These are phyloP conservation scores for Musca domestica DNA, from an alignment of 1,140 invertebrate genomes.

Conservation along the genomic window DNA sequence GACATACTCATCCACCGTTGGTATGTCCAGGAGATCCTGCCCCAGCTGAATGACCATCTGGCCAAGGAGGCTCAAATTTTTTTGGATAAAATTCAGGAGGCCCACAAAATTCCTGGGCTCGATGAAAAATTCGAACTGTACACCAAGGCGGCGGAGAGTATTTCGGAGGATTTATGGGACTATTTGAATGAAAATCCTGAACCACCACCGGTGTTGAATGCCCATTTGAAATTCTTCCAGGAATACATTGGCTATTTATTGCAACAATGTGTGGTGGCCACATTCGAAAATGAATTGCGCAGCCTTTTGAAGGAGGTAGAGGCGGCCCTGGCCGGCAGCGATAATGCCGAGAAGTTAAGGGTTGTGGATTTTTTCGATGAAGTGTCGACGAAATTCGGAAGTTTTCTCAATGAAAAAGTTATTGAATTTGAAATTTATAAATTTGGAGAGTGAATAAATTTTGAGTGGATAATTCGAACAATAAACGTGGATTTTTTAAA, in stretches of 20 bases:
- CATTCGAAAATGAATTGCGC: neutral
- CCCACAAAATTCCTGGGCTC: no score
- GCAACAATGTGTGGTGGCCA: neutral
- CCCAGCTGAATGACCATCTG: neutral
- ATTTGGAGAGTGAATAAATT: slow-evolving; percentile 1
- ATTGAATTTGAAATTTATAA: slow-evolving; percentile 10
- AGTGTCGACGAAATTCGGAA: neutral
- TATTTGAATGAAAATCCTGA: neutral
- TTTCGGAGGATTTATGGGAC: no score
- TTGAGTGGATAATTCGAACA: no score
- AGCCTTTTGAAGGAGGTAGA: neutral
- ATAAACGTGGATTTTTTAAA: no score
- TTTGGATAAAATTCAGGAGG: neutral
- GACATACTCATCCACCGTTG: neutral
- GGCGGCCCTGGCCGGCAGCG: neutral
- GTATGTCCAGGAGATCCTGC: slow-evolving; percentile 3
- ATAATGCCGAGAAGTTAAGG: neutral
- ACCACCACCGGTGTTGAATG: neutral
- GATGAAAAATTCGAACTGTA: no score
- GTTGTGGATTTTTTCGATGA: neutral
- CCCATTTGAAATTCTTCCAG: slow-evolving; percentile 3
- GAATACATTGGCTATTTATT: neutral
- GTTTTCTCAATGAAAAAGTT: slow-evolving; percentile 2
- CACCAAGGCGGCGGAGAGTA: no score
- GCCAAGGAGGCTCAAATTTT: neutral